Evolutionary conservation across 2,113 vertebrate genomes (phyloP).

Genomic region (Gracilinanus agilis): DNA sequence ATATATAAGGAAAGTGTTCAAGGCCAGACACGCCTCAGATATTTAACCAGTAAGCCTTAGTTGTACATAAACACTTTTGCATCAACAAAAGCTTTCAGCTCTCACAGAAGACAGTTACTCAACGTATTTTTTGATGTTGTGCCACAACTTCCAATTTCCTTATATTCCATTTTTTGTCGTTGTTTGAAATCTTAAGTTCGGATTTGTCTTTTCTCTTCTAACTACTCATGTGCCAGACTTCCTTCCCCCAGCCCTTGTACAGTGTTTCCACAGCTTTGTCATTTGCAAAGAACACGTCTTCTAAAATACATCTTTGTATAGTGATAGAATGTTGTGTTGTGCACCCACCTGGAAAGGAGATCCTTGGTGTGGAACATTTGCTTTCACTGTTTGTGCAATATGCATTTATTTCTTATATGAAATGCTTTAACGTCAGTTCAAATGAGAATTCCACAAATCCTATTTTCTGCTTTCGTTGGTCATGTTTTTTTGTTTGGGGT

Average conservation of each 20-base stretch:
- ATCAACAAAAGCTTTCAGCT: slow-evolving; percentile 90
- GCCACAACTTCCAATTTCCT: slow-evolving; percentile 89
- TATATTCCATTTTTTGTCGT: slow-evolving; percentile 83
- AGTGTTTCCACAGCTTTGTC: slow-evolving; percentile 86
- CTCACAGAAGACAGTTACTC: slow-evolving; percentile 93
- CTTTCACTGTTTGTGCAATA: slow-evolving; percentile 99
- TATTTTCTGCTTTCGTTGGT: slow-evolving; percentile 88
- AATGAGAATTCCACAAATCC: slow-evolving; percentile 88
- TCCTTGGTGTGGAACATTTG: slow-evolving; percentile 93
- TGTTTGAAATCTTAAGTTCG: slow-evolving; percentile 85
- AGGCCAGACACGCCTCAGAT: slow-evolving; percentile 94
- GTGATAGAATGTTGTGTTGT: slow-evolving; percentile 83
- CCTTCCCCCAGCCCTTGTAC: slow-evolving; percentile 74
- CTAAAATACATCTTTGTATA: slow-evolving; percentile 80
- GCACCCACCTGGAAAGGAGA: slow-evolving; percentile 88
- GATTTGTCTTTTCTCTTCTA: slow-evolving; percentile 85
- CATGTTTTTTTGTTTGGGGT: slow-evolving; percentile 80
- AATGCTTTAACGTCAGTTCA: slow-evolving; percentile 94
- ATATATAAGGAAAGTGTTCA: slow-evolving; percentile 89
- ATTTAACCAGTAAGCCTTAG: slow-evolving; percentile 99
- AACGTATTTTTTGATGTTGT: slow-evolving; percentile 89
- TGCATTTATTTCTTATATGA: slow-evolving; percentile 91
- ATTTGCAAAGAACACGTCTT: slow-evolving; percentile 83
- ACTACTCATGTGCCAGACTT: slow-evolving; percentile 87
- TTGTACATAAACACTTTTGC: slow-evolving; percentile 97